phyloP scores from a whole-genome alignment of 2,113 vertebrate species.

The Todiramphus chloris region DNA sequence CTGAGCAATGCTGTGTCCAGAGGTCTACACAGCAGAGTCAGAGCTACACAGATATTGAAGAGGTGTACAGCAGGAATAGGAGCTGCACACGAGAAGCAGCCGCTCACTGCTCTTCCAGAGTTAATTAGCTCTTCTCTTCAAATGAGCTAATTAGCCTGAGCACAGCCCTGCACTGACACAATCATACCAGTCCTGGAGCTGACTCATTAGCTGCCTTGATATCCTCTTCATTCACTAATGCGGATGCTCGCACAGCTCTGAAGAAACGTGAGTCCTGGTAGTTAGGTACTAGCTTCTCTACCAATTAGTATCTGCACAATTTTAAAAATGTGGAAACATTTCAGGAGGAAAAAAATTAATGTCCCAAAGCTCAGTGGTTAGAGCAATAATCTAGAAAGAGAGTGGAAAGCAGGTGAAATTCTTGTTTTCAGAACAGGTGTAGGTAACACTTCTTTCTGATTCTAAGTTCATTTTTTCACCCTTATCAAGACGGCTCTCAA shows the following conservation, averaged over 20 bases:
- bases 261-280: not conserved
- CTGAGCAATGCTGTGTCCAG: not conserved
- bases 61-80: not conserved
- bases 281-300: not conserved
- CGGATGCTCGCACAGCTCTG: not conserved
- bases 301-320: slow-evolving; percentile 25
- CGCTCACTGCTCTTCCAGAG: not conserved
- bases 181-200: slow-evolving; percentile 28
- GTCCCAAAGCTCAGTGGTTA: not conserved
- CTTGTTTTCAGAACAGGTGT: not conserved
- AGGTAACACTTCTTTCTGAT: not conserved
- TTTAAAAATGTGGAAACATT: not conserved
- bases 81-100: not conserved
- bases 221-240: slow-evolving; percentile 28
- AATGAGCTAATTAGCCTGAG: slow-evolving; percentile 53
- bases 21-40: not conserved
- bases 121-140: slow-evolving; percentile 49
- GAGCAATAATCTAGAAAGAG: not conserved
- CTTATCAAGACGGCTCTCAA: not conserved
- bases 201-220: slow-evolving; percentile 57
- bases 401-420: not conserved
- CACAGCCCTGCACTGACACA: not conserved
- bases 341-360: not conserved
- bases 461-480: not conserved
- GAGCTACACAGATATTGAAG: not conserved